Evolutionary conservation across 2,888 invertebrate genomes (phyloP).

Genomic region (Lissonota sp.): DNA sequence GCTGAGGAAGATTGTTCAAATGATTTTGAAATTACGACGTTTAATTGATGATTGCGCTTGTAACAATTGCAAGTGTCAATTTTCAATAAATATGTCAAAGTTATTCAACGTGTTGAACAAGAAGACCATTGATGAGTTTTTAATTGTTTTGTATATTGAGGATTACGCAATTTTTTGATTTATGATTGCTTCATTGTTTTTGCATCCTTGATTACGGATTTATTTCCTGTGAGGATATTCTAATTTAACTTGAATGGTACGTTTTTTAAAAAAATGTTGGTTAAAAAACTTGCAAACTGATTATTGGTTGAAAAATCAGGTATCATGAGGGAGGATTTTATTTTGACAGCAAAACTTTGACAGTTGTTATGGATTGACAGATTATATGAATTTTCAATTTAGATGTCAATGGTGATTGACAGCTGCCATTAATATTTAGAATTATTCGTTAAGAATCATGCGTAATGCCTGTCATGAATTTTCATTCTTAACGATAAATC

Average conservation of each 20-base stretch:
- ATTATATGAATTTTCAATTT: too few species aligned
- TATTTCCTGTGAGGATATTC: neutral
- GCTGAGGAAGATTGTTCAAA: neutral
- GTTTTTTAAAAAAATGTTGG: too few species aligned
- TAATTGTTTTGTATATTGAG: neutral
- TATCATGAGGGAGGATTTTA: too few species aligned
- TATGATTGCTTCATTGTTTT: slow-evolving; percentile 6
- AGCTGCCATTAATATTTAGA: too few species aligned
- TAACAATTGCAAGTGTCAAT: neutral
- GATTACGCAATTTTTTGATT: neutral
- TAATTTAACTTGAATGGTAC: neutral
- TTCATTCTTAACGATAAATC: too few species aligned
- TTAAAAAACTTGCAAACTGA: too few species aligned
- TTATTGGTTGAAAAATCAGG: too few species aligned
- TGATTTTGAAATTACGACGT: slow-evolving; percentile 1
- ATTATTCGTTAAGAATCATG: too few species aligned
- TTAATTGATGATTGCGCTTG: neutral
- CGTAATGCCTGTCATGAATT: too few species aligned
- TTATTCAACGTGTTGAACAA: neutral
- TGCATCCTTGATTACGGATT: neutral
- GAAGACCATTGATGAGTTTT: neutral
- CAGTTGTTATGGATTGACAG: too few species aligned
- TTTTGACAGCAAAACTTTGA: too few species aligned
- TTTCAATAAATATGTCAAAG: neutral
- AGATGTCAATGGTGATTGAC: too few species aligned